phyloP scores from a whole-genome alignment of 2,113 vertebrate genomes.

The Indri indri region DNA sequence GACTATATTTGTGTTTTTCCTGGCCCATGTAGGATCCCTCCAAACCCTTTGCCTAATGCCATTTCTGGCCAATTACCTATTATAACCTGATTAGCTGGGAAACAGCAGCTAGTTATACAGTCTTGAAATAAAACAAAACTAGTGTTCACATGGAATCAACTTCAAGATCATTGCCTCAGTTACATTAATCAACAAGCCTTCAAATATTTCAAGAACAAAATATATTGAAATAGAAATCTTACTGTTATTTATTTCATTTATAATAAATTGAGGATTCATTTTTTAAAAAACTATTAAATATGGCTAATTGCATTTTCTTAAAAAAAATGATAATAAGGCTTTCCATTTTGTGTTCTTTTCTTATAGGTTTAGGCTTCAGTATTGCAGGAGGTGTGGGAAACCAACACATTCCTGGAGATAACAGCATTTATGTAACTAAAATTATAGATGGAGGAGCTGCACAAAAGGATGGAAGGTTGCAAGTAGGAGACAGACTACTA shows the following conservation, averaged over 20 bases:
- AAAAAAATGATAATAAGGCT: neutral
- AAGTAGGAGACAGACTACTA: slow-evolving; percentile 95
- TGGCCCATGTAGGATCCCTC: neutral
- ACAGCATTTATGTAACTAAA: slow-evolving; percentile 98
- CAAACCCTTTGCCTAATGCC: neutral
- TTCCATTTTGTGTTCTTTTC: slow-evolving; percentile 5
- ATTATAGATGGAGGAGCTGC: slow-evolving; percentile 97
- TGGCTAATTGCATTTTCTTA: neutral
- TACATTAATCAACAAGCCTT: slow-evolving; percentile 21
- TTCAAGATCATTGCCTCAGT: neutral
- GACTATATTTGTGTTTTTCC: neutral
- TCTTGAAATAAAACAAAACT: neutral
- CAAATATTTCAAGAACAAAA: neutral
- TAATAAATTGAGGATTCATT: neutral
- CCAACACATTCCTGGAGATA: slow-evolving; percentile 98
- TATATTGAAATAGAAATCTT: neutral
- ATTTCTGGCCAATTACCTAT: neutral
- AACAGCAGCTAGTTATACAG: neutral
- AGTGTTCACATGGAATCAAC: neutral
- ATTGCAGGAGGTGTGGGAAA: slow-evolving; percentile 98
- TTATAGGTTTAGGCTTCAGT: slow-evolving; percentile 95
- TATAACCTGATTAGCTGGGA: neutral
- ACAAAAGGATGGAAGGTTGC: slow-evolving; percentile 93
- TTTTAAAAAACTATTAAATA: neutral
- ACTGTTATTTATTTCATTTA: slow-evolving; percentile 21